Evolutionary conservation across 2,113 vertebrate species (phyloP), one percentile per base, ranked within the genome.

Genomic region (Sphaerodactylus townsendi): DNA sequence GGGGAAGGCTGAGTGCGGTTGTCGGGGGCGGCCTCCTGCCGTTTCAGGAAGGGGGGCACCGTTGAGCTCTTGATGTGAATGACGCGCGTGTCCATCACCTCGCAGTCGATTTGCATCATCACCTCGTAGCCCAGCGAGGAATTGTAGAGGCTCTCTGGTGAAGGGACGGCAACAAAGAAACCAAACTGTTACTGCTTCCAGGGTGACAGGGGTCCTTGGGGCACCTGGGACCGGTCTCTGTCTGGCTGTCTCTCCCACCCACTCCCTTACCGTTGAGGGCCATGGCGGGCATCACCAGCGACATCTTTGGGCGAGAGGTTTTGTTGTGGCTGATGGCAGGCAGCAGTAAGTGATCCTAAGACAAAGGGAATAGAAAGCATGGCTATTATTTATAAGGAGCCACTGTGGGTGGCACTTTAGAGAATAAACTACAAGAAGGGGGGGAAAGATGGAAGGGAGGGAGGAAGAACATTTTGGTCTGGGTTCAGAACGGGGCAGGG

Each of bases 91-190:
- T 97, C 97, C 98, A 98, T 98, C 87, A 98, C 98, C 93, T 98
- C 98, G 11, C 98, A 98, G 92, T 98, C 98, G 2, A 98, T 97
- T 95, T 98, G 98, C 98, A 98, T 98, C 98, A 98, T 98, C 95
- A 98, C 97, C 94, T 98, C 98, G 37, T 97, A 98, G 46, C 96
- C 97, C 86, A 71, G 93, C 25, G 96, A 95, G 0, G 88, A 94
- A 92, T 96, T 93, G 83, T 97, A 98, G 10, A 98, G 88, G 13
- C 96, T 97, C 95, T 98, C 98, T 98, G 95, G 1, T 65, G 76
- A 70, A 37, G 72, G 71, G 8, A 37, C 11, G 28, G 62, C 44
- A 15, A 37, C 10, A 62, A 28, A 17, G 71, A 44, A 1, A 9
- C 28, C n/a, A 8, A 30, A 21, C 21, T 3, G 35, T 3, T 21